Base-by-base conservation (phyloP, 2,113 vertebrate genomes). In the Cyprinodon variegatus region DNA sequence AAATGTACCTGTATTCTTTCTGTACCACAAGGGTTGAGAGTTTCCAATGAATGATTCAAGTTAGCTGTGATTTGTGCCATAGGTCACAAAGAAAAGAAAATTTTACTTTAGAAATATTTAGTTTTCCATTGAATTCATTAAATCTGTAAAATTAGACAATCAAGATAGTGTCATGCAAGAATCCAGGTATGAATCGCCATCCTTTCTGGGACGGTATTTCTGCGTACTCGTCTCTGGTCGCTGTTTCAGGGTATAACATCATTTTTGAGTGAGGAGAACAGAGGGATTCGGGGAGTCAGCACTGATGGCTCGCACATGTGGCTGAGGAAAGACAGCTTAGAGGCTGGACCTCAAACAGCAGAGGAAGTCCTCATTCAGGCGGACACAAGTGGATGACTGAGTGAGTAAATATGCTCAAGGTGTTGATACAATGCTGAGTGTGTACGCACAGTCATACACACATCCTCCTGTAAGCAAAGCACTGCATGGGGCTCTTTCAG, bases 301-400 rank as follows among this genome's bases (percentile, higher is more conserved):
- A 61, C 81, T 79, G 85, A 89, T 90, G 88, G 86, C 79, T 90
- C 79, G 4, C 91, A 93, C 76, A 89, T 91, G 86, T 89, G 83
- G 84, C 82, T 67, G 81, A 20, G 71, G 74, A 85, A 39, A 79
- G 74, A 79, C 70, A 41, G 83, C 84, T 74, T 75, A 76, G 73
- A 79, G 48, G 62, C 46, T 60, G 78, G 57, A 74, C 87, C 87
- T 90, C 74, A 88, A 88, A 88, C 83, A 77, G 85, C 64, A 9
- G 68, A 86, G 88, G 85, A 88, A 78, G 87, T 79, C 74, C 79
- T 67, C 68, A 65, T 79, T 71, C 79, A 22, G 66, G 83, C 38
- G 65, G 80, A 86, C 79, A 83, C 77, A 72, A 50, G 79, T 77
- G 78, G 84, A 85, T 82, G 85, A 83, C 82, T 78, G 79, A 77